Evolutionary conservation across 2,888 invertebrate species (phyloP).

Genomic region (Meloe dianella): DNA sequence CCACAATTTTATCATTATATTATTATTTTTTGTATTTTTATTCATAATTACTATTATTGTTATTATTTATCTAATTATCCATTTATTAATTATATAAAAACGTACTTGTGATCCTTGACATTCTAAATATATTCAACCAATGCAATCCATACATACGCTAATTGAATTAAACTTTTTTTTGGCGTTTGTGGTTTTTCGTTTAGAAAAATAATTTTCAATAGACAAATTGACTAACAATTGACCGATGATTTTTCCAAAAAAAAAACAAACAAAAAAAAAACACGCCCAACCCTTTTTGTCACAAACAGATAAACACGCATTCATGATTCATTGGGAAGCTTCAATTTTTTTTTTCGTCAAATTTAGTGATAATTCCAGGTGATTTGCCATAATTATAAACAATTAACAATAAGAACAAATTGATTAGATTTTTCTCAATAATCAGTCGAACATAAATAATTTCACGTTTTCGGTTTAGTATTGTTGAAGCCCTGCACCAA

Average conservation of each 20-base stretch:
- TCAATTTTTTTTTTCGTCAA: neutral
- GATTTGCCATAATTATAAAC: neutral
- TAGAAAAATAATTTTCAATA: constrained; percentile 20
- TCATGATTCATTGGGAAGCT: neutral
- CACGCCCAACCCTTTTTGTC: constrained; percentile 10
- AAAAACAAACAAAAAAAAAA: no score
- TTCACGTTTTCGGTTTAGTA: constrained; percentile 56
- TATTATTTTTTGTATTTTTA: no score
- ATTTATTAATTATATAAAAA: constrained; percentile 12
- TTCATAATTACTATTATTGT: constrained; percentile 7
- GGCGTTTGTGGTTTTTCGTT: constrained; percentile 3
- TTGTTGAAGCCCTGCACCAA: constrained; percentile 79
- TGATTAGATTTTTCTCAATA: neutral
- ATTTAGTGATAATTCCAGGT: neutral
- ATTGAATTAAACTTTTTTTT: constrained; percentile 4
- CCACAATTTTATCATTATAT: constrained; percentile 25
- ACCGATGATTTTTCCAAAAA: constrained; percentile 26
- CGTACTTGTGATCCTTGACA: constrained; percentile 23
- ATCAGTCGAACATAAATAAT: constrained; percentile 29
- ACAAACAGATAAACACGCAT: constrained; percentile 1
- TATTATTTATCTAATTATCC: constrained; percentile 10
- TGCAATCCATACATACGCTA: constrained; percentile 8
- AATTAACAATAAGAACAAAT: neutral
- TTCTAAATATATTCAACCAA: constrained; percentile 21
- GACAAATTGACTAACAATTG: constrained; percentile 30